Evolutionary conservation across 2,113 vertebrate species (phyloP), one percentile per base, ranked within the genome.

Genomic region (Cynoglossus semilaevis): DNA sequence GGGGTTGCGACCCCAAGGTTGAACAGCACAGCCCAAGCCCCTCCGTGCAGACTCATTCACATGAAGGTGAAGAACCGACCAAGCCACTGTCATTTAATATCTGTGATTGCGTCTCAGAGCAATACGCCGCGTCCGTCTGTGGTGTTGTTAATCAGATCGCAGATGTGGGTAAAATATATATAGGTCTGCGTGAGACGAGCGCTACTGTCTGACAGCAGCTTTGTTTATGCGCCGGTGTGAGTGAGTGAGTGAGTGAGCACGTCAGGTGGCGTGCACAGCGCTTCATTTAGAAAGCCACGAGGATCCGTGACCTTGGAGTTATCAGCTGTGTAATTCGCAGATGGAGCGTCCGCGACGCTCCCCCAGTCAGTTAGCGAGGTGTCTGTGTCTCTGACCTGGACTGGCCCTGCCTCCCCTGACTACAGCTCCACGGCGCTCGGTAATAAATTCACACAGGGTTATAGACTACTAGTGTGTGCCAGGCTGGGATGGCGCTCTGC

Each of bases 221-320:
- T 62, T 75, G 76, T 77, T 63, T 79, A 50, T 3, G 29, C 55
- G 77, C 69, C 72, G 56, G 73, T 63, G 72, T 38, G 38, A 2
- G 14, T 5, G 12, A 41, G 38, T 41, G 38, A 41, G 12, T 58
- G 73, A 72, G 67, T 17, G 61, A 66, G 62, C 51, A 38, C 58
- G 72, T 82, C 78, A 85, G 14, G n/a, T 67, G 12, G 42, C 9
- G 22, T 55, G 77, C 70, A 65, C 65, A 52, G 61, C 81, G 51
- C 17, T 53, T 77, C 74, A 81, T 75, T 58, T 60, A 59, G 15
- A 38, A 65, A 47, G 70, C 58, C 61, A 61, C 10, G 15, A 57
- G 45, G 81, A 79, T 72, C 83, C 59, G 63, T 72, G 76, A 80
- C 77, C 73, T 78, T 74, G 60, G 85, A 77, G 74, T 34, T 36